Percentiles rank a stretch among this genome's conserved stretches.
Evolutionary conservation across 1,140 invertebrate genomes (phyloP).

Genomic region (Atta colombica): DNA sequence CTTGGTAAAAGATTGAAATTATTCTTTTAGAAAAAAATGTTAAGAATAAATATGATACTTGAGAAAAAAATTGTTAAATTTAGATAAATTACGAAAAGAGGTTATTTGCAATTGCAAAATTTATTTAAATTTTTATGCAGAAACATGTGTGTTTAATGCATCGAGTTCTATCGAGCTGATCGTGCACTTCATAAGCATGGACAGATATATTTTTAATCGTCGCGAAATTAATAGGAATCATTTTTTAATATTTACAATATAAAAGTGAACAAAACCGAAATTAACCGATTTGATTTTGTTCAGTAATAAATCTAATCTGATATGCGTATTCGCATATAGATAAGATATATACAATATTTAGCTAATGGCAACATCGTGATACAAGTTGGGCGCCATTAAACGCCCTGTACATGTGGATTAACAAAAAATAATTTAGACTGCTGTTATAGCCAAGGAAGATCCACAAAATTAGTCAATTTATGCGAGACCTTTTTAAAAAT

Average conservation of each 20-base stretch:
- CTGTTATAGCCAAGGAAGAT: slow-evolving; percentile 68
- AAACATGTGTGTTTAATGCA: background rate
- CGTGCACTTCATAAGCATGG: background rate
- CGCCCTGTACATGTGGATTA: slow-evolving; percentile 32
- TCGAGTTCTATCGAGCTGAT: background rate
- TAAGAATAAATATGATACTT: background rate
- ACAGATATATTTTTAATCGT: background rate
- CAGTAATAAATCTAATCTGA: slow-evolving; percentile 20
- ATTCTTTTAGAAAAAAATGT: background rate
- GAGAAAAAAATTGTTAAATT: background rate
- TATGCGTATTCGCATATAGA: slow-evolving; percentile 21
- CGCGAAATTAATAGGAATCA: background rate
- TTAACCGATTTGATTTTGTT: slow-evolving; percentile 7
- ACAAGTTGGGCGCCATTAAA: background rate
- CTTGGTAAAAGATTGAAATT: background rate
- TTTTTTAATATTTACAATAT: background rate
- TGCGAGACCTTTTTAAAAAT: slow-evolving; percentile 81
- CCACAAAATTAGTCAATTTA: slow-evolving; percentile 84
- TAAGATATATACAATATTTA: slow-evolving; percentile 34
- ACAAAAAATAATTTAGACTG: slow-evolving; percentile 65
- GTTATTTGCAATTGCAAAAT: background rate
- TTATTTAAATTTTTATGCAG: background rate
- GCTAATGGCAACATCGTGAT: background rate
- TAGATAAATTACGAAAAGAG: background rate
- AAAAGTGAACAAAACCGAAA: slow-evolving; percentile 2